Conservation (phyloP, 2,888 invertebrate genomes). For the Embidobia sp. region DNA sequence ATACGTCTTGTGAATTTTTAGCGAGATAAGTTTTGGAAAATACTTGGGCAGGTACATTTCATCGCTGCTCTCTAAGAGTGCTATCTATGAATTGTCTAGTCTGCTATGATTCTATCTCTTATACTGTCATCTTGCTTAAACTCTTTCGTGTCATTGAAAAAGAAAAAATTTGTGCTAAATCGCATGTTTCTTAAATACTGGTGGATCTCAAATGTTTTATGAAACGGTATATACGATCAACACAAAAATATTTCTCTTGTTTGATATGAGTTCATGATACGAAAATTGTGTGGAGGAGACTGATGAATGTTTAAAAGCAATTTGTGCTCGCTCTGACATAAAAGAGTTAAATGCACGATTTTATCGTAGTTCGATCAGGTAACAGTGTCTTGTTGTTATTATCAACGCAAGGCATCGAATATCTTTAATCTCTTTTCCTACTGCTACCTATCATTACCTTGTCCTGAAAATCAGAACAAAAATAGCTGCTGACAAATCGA, state of each 20-base stretch:
- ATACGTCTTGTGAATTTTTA: slow-evolving; percentile 19
- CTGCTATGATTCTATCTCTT: slow-evolving; percentile 18
- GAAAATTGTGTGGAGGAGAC: not conserved
- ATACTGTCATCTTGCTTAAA: slow-evolving; percentile 29
- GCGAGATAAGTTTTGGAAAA: slow-evolving; percentile 43
- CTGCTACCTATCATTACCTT: slow-evolving; percentile 36
- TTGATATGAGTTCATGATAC: slow-evolving; percentile 25
- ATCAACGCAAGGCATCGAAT: slow-evolving; percentile 60
- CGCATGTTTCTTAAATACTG: not conserved
- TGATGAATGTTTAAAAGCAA: slow-evolving; percentile 4
- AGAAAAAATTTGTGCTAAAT: no score
- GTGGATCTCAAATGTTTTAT: no score
- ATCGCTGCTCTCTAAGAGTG: slow-evolving; percentile 56
- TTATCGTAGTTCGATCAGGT: slow-evolving; percentile 50
- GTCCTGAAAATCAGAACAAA: slow-evolving; percentile 34
- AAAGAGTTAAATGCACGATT: slow-evolving; percentile 41
- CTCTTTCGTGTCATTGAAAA: slow-evolving; percentile 36
- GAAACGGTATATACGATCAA: not conserved
- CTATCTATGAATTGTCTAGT: slow-evolving; percentile 37
- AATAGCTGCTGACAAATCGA: slow-evolving; percentile 4
- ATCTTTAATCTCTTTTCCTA: slow-evolving; percentile 29
- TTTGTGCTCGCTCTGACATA: slow-evolving; percentile 30
- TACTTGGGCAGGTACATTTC: slow-evolving; percentile 67
- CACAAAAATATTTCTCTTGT: slow-evolving; percentile 6
- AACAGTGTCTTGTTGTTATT: slow-evolving; percentile 47